Percentiles rank a stretch among this genome's conserved stretches.
phyloP scores from a whole-genome alignment of 2,888 invertebrate species.

The Euplexia lucipara region DNA sequence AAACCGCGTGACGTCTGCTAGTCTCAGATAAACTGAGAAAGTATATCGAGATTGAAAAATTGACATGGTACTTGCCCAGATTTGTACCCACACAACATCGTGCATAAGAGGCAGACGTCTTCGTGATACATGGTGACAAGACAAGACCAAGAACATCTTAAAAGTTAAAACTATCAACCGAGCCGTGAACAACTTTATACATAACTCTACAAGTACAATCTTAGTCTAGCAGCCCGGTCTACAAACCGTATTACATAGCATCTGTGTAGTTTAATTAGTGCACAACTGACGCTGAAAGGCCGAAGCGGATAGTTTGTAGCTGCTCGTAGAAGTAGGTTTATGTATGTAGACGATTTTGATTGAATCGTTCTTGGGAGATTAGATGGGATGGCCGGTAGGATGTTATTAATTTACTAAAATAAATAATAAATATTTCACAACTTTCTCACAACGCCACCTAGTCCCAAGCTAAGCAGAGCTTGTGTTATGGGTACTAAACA shows the following conservation, averaged over 20 bases:
- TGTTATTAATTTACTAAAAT: no score
- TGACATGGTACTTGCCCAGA: no score
- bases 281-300: slow-evolving; percentile 49
- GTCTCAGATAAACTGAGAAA: no score
- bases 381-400: background rate
- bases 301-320: background rate
- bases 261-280: slow-evolving; percentile 60
- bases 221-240: slow-evolving; percentile 36
- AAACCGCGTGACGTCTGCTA: no score
- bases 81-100: no score
- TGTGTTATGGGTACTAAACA: no score
- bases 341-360: slow-evolving; percentile 25
- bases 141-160: background rate
- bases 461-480: no score
- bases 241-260: slow-evolving; percentile 40
- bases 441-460: no score
- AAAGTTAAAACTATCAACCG: background rate
- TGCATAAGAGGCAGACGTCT: no score
- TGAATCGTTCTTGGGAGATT: slow-evolving; percentile 14
- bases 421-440: no score
- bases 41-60: no score
- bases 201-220: slow-evolving; percentile 21
- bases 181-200: background rate
- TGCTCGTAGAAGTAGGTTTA: background rate
- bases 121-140: no score